Evolutionary conservation across 1,140 invertebrate species (phyloP).

Genomic region (Diachasma alloeum): DNA sequence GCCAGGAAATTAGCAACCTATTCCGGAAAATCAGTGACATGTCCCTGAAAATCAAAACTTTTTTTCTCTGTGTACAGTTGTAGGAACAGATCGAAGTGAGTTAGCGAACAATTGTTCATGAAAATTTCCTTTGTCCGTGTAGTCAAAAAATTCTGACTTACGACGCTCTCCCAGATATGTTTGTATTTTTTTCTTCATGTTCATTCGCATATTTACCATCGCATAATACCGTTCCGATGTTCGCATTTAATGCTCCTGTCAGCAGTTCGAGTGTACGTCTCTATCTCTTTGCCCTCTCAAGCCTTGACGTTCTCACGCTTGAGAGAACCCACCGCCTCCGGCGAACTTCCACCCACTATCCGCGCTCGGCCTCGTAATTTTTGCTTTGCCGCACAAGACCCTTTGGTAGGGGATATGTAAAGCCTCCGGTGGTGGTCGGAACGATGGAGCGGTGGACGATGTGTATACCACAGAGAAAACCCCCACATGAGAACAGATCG

Average conservation of each 20-base stretch:
- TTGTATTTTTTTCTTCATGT: background rate
- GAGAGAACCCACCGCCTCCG: constrained; percentile 22
- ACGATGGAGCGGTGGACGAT: constrained; percentile 7
- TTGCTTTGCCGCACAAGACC: constrained; percentile 26
- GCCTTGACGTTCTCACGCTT: constrained; percentile 26
- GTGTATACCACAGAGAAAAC: background rate
- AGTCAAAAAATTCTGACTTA: background rate
- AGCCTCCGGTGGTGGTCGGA: constrained; percentile 20
- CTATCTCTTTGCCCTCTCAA: constrained; percentile 13
- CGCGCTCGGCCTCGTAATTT: constrained; percentile 26
- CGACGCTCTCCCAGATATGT: background rate
- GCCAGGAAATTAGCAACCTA: no score
- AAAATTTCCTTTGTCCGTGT: no score
- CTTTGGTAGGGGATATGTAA: constrained; percentile 23
- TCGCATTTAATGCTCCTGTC: constrained; percentile 9
- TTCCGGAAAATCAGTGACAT: no score
- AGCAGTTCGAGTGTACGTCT: background rate
- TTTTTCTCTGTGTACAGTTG: no score
- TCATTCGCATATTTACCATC: background rate
- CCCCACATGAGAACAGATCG: constrained; percentile 10
- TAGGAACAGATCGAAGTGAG: no score
- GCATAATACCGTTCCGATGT: background rate
- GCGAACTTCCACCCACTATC: constrained; percentile 5
- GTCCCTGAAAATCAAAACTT: no score
- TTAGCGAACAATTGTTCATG: no score